These are phyloP conservation scores for Odobenus rosmarus DNA, from an alignment of 2,113 vertebrate genomes.

Conservation along the genomic window DNA sequence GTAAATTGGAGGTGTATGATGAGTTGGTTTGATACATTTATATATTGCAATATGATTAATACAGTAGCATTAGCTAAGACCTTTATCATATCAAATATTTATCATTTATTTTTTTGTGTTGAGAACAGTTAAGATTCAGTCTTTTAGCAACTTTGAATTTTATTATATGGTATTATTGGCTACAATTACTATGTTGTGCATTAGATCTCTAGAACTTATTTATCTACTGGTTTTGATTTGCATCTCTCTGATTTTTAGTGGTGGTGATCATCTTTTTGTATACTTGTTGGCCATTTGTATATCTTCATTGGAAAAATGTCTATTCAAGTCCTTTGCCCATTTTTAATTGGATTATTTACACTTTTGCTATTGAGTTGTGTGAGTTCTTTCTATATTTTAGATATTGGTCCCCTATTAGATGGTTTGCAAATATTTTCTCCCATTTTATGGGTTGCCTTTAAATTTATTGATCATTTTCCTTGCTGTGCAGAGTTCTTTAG, in stretches of 20 bases:
- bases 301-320: not conserved
- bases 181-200: not conserved
- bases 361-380: not conserved
- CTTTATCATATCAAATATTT: not conserved
- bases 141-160: not conserved
- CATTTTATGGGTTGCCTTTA: not conserved
- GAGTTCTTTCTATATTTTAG: not conserved
- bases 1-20: not conserved
- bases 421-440: not conserved
- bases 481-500: not conserved
- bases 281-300: not conserved
- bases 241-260: not conserved
- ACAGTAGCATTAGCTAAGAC: not conserved
- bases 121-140: not conserved
- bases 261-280: not conserved
- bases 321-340: not conserved
- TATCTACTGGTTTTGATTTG: not conserved
- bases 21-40: not conserved
- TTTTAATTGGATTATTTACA: not conserved
- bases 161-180: not conserved
- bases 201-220: not conserved
- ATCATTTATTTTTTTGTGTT: not conserved
- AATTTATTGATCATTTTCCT: not conserved
- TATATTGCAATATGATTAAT: not conserved
- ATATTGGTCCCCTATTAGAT: not conserved